Conservation (phyloP, 2,797 vertebrate species). For the Acomys russatus region DNA sequence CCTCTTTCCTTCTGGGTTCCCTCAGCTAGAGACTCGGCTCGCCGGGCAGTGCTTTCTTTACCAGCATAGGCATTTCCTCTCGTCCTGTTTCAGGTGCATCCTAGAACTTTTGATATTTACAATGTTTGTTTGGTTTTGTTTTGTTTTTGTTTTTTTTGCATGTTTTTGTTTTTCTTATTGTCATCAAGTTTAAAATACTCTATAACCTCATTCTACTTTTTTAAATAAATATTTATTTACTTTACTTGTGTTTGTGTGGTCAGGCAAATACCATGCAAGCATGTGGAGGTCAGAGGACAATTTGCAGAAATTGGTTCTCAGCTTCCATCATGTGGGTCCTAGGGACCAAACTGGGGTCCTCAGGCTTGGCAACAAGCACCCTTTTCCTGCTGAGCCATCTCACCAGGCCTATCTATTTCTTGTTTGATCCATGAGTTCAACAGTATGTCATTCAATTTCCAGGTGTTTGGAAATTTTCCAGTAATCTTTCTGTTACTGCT, state of each 20-base stretch:
- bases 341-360: background rate
- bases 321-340: background rate
- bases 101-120: background rate
- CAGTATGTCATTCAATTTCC: constrained; percentile 6
- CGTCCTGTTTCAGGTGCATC: background rate
- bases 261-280: background rate
- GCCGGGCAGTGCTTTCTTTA: background rate
- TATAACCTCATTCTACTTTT: background rate
- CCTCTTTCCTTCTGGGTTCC: background rate
- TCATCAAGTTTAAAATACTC: background rate
- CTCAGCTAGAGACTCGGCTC: background rate
- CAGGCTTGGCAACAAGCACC: background rate
- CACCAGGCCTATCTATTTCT: background rate
- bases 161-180: background rate
- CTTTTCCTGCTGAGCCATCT: background rate
- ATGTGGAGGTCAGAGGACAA: background rate
- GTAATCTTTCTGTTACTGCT: background rate
- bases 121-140: no score
- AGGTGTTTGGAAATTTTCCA: constrained; percentile 11
- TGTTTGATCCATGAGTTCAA: background rate
- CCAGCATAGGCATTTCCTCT: background rate
- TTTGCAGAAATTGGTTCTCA: background rate
- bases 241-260: background rate
- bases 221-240: background rate
- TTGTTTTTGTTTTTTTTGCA: no score